Base-by-base conservation (phyloP, 2,888 invertebrate species). In the Sesamia inferens region DNA sequence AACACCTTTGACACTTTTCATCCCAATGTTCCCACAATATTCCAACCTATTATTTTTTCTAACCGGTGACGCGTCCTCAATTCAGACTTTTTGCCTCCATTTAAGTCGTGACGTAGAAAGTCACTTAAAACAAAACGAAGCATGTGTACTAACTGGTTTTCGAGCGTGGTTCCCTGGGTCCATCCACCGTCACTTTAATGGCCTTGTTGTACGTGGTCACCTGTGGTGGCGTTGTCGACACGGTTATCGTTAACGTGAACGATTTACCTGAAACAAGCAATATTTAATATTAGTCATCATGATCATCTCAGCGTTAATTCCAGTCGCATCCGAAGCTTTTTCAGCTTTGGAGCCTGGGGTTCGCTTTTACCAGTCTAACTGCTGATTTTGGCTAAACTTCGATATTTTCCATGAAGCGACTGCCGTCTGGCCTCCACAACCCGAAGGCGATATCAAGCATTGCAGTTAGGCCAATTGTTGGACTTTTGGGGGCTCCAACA, bases 151-250 rank as follows among this genome's bases (percentile, higher is more conserved):
- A 94, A 96, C 96, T 98, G 96, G 98, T 98, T 96, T 99, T 99
- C 86, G 98, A 99, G 90, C 99, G 96, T 10, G 99, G 99, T 94
- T 99, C 99, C 88, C 99, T 96, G 14, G 99, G 99, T 85, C 99
- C 99, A 94, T 99, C 99, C 71, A 99, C 99, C 39, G 99, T 99
- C 86, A 99, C 99, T 96, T 99, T 99, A 95, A 99, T 99, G 82
- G 99, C 99, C 94, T 99, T 99, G 93, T 98, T 98, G 96, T 99
- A 99, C 22, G 99, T 98, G 78, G 99, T 98, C 81, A 99, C 98
- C 95, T 99, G 99, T n/a, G 99, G 99, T 70, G 99, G 99, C 88
- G 98, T 97, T 87, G 99, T 98, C 88, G 98, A 98, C 84, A 99
- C 97, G 79, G 98, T 99, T 96, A 99, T 99, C 90, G 99, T 99